Evolutionary conservation across 2,888 invertebrate species (phyloP), one percentile per base, ranked within the genome.

Genomic region (Parapristionchus giblindavisi): DNA sequence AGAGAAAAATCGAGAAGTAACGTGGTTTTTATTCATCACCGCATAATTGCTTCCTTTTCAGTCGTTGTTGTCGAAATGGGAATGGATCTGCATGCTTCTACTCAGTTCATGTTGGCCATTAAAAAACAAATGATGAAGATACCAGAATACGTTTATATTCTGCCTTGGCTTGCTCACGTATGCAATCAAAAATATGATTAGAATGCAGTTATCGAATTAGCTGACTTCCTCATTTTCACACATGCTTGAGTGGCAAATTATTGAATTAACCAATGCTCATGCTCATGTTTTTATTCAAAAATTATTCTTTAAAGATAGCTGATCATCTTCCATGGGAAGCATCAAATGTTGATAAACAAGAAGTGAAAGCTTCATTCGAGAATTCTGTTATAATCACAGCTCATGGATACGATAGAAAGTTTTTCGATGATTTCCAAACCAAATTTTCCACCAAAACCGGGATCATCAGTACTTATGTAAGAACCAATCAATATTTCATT

Each of bases 301-400:
- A 48, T 14, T 48, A 48, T 14, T n/a, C n/a, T n/a, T n/a, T n/a
- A n/a, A n/a, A 85, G 84, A 76, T 79, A 71, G 80, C 85, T 76
- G 86, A 86, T 58, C 85, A 86, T 75, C 85, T 86, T 74, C 86
- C 86, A 0, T 86, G 86, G 86, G 86, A 86, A 76, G 81, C 85
- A 6, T 77, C 80, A 8, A 85, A 83, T 71, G 79, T 87, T 51
- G 87, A 86, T 70, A 87, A 86, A 63, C 79, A 81, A 51, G 86
- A 86, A 79, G 85, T 85, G 54, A 81, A 84, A 58, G 72, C 76
- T 8, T 85, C 87, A 24, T 87, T 80, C 73, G 87, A 87, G 68
- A 80, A 85, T 56, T 78, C 83, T 4, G 85, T 86, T 36, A 81
- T 86, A n/a, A 86, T 86, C 76, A 86, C 87, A 1, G 86, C 86